Percentiles rank a stretch among this genome's conserved stretches.
These are phyloP conservation scores for Diplodus puntazzo DNA, from an alignment of 2,797 vertebrate genomes.

Conservation along the genomic window DNA sequence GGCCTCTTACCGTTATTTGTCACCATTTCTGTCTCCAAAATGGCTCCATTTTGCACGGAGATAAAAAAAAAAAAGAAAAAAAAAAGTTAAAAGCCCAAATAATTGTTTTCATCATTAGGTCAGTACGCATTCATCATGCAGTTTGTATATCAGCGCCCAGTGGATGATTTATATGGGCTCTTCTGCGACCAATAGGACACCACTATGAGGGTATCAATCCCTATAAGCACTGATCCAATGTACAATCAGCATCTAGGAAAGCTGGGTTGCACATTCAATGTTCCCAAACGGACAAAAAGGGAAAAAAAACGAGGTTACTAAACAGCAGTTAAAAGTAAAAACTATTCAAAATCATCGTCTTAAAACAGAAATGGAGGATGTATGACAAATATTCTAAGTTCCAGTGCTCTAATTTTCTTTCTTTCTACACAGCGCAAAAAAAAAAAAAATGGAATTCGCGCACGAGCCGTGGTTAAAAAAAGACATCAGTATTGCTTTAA, in stretches of 20 bases:
- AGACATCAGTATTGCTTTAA: conserved; percentile 49
- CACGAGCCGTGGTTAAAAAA: conserved; percentile 30
- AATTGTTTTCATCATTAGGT: conserved; percentile 85
- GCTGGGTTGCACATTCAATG: conserved; percentile 75
- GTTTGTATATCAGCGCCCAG: conserved; percentile 77
- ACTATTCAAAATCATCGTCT: conserved; percentile 19
- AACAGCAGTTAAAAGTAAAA: conserved; percentile 20
- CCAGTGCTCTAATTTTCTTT: not conserved
- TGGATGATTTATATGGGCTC: conserved; percentile 81
- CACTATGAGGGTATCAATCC: conserved; percentile 82
- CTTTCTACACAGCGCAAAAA: not conserved
- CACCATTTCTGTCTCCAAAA: conserved; percentile 84
- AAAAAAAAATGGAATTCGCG: conserved; percentile 19
- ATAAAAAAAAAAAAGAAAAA: conserved; percentile 66
- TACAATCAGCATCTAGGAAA: conserved; percentile 73
- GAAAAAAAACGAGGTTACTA: conserved; percentile 5
- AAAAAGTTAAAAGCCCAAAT: conserved; percentile 84
- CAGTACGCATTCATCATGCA: conserved; percentile 76
- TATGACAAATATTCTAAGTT: conserved; percentile 21
- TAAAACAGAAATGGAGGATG: conserved; percentile 21
- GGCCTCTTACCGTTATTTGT: conserved; percentile 82
- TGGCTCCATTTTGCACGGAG: conserved; percentile 76
- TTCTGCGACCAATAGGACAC: conserved; percentile 66
- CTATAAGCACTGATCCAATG: conserved; percentile 80
- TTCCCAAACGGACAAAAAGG: conserved; percentile 66